Percentiles rank a stretch among this genome's conserved stretches.
phyloP scores from a whole-genome alignment of 2,888 invertebrate species.

The Lottia gigantea region DNA sequence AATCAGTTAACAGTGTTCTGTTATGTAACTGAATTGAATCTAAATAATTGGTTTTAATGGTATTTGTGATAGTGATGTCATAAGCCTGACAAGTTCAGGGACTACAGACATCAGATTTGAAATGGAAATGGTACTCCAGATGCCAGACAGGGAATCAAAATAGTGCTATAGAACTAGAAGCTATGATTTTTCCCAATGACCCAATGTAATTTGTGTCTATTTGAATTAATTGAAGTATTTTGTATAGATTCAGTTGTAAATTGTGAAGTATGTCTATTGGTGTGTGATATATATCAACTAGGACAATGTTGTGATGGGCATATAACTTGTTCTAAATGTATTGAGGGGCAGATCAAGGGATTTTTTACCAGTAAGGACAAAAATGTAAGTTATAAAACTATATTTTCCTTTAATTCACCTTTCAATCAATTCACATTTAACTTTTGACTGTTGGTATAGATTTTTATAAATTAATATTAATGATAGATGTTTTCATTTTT shows the following conservation, averaged over 20 bases:
- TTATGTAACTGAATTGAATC: too few relatives aligned
- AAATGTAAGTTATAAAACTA: neutral
- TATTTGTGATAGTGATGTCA: too few relatives aligned
- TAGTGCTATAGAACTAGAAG: constrained; percentile 1
- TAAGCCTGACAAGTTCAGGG: too few relatives aligned
- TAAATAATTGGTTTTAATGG: too few relatives aligned
- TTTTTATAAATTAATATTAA: too few relatives aligned
- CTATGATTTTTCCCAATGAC: neutral
- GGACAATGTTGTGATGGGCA: constrained; percentile 42
- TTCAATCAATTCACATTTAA: too few relatives aligned
- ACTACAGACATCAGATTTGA: neutral
- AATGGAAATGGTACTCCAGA: neutral
- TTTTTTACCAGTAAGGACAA: constrained; percentile 27
- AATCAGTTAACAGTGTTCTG: too few relatives aligned
- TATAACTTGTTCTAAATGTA: constrained; percentile 37
- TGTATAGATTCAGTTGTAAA: neutral
- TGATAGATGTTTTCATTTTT: too few relatives aligned
- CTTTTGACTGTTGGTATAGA: too few relatives aligned
- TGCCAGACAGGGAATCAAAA: constrained; percentile 3
- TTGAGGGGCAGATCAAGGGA: constrained; percentile 37
- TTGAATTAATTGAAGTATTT: too few relatives aligned
- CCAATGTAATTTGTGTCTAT: too few relatives aligned
- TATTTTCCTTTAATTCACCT: too few relatives aligned
- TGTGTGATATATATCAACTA: constrained; percentile 14
- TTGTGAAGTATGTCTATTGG: constrained; percentile 30